A percentile compares a stretch with the other conserved stretches of the same genome.
Conservation (phyloP, 2,888 invertebrate genomes). For the Neocrepidodera transversa region DNA sequence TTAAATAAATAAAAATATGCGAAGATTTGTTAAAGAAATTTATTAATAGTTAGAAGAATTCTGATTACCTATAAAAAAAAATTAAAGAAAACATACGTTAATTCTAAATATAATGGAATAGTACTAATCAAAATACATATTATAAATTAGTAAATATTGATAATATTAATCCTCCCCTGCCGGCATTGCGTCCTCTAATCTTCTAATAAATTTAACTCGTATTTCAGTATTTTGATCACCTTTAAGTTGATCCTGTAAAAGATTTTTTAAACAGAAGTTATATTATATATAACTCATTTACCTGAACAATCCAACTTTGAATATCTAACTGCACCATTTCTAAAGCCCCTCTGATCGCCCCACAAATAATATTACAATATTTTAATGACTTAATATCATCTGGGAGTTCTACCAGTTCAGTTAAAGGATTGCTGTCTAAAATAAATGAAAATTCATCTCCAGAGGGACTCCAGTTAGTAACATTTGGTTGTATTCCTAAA, state of each 20-base stretch:
- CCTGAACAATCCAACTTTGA: slow-evolving; percentile 87
- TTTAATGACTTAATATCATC: slow-evolving; percentile 81
- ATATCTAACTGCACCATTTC: slow-evolving; percentile 99
- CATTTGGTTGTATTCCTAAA: slow-evolving; percentile 89
- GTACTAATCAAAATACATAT: too few relatives aligned
- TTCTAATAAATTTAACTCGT: slow-evolving; percentile 90
- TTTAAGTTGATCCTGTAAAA: slow-evolving; percentile 86
- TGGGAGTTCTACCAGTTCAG: slow-evolving; percentile 97
- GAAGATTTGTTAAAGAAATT: too few relatives aligned
- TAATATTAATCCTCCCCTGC: slow-evolving; percentile 91
- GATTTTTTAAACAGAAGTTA: slow-evolving; percentile 1
- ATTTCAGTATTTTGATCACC: slow-evolving; percentile 95
- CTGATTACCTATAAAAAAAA: too few relatives aligned
- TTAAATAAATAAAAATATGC: too few relatives aligned
- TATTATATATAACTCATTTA: slow-evolving; percentile 31
- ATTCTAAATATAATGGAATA: too few relatives aligned
- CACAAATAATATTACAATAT: slow-evolving; percentile 92
- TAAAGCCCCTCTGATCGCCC: slow-evolving; percentile 89
- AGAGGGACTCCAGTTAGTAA: slow-evolving; percentile 92
- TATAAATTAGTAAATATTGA: neutral
- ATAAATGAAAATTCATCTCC: slow-evolving; percentile 97
- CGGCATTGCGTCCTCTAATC: slow-evolving; percentile 96
- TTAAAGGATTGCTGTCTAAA: slow-evolving; percentile 93
- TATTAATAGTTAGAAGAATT: too few relatives aligned
- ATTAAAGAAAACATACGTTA: too few relatives aligned